Evolutionary conservation across 2,113 vertebrate species (phyloP).

Genomic region (Marcusenius ussheri): DNA sequence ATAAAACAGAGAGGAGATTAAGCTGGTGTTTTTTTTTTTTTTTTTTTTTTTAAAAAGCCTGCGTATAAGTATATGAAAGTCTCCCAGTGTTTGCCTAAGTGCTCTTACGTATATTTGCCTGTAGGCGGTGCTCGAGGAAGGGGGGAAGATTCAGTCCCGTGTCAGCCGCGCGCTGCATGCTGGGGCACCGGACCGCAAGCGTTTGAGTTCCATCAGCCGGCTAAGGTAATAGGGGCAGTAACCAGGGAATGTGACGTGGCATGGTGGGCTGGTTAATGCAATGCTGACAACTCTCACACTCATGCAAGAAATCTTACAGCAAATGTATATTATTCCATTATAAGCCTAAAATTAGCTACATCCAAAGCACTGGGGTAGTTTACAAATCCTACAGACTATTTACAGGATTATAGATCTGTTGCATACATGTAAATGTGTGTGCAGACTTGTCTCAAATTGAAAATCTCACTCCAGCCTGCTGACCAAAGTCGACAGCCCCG

Average conservation of each 20-base stretch:
- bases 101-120: background rate
- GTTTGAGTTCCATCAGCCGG: constrained; percentile 68
- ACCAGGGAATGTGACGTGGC: background rate
- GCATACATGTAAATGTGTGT: background rate
- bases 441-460: background rate
- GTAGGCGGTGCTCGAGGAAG: background rate
- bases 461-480: background rate
- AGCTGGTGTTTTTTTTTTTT: background rate
- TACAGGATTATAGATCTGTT: background rate
- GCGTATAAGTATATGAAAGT: background rate
- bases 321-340: background rate
- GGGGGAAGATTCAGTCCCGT: constrained; percentile 1
- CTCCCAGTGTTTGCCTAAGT: background rate
- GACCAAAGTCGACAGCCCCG: too few species aligned
- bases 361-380: background rate
- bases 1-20: background rate
- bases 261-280: background rate
- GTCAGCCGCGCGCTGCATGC: constrained; percentile 18
- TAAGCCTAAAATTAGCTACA: background rate
- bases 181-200: constrained; percentile 59
- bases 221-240: constrained; percentile 40
- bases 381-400: background rate
- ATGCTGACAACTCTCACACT: background rate
- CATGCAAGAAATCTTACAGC: background rate
- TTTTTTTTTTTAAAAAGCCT: background rate